Conservation (phyloP, 2,113 vertebrate genomes). For the Syrmaticus mikado region DNA sequence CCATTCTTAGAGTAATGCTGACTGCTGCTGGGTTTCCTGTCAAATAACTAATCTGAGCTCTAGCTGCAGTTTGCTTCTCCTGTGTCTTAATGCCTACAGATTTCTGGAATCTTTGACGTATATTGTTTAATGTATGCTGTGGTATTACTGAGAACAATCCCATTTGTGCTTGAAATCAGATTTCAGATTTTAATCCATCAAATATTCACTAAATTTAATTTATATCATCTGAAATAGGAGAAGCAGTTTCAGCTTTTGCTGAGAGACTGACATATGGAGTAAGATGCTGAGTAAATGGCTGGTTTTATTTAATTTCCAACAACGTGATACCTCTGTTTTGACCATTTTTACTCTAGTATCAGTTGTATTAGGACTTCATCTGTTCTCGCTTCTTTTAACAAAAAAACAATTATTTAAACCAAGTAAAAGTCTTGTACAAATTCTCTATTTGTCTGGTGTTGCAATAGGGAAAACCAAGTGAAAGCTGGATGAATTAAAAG, state of each 20-base stretch:
- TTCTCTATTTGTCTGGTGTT: neutral
- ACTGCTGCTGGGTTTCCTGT: slow-evolving; percentile 8
- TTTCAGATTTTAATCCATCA: slow-evolving; percentile 27
- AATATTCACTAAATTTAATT: neutral
- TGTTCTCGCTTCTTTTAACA: neutral
- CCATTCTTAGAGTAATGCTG: slow-evolving; percentile 8
- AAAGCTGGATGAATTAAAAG: neutral
- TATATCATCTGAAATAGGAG: neutral
- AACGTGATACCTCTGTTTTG: neutral
- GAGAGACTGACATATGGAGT: neutral
- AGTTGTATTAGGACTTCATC: neutral
- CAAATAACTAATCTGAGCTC: slow-evolving; percentile 30
- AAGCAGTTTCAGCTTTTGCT: neutral
- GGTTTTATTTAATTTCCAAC: slow-evolving; percentile 24
- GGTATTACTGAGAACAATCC: neutral
- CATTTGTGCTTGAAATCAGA: slow-evolving; percentile 17
- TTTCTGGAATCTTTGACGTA: neutral
- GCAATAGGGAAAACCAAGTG: neutral
- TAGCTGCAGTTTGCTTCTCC: slow-evolving; percentile 7
- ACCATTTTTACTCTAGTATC: neutral
- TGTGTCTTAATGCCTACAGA: slow-evolving; percentile 2
- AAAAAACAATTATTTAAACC: neutral
- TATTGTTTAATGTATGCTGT: neutral
- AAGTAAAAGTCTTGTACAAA: neutral
- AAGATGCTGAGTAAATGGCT: neutral